Evolutionary conservation across 2,113 vertebrate species (phyloP), one percentile per base, ranked within the genome.

Genomic region (Daboia siamensis): DNA sequence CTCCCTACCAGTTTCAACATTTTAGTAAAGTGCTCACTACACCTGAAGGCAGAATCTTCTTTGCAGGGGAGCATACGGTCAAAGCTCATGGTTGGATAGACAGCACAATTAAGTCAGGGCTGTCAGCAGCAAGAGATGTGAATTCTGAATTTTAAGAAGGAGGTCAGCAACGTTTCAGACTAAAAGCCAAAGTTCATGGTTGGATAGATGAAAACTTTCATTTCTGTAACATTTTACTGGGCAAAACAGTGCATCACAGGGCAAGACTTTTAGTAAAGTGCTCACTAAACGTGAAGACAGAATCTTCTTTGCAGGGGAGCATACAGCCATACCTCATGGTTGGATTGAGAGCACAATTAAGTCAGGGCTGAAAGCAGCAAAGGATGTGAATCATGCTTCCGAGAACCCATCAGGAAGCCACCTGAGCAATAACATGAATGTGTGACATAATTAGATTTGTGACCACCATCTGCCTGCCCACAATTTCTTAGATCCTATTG

Each of bases 301-400:
- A 86, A 95, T 98, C 86, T 94, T 98, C 95, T 98, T 99, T 94
- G 98, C 98, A 1, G 98, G 98, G 0, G 98, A 98, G 90, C 98
- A 99, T 87, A 98, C 98, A 1, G 91, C 95, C 55, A 93, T 90
- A 9, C 97, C 97, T 9, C 98, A 98, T 2, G 97, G 94, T 39
- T 99, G 98, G 98, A 97, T 98, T 2, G 98, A 99, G 90, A 98
- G 97, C 0, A 95, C 98, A 84, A 97, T 98, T 93, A 98, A 98
- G 93, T 97, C 98, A 48, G 98, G 98, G 0, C 92, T 98, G 26
- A 96, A 94, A 91, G 98, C 97, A n/a, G 98, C 98, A 13, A 96
- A 64, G 46, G 96, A 97, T n/a, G 98, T 98, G n/a, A n/a, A n/a
- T n/a, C n/a, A n/a, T n/a, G 0, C 29, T 1, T 86, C 55, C 26